phyloP scores from a whole-genome alignment of 2,113 vertebrate species.

The Cinclus cinclus region DNA sequence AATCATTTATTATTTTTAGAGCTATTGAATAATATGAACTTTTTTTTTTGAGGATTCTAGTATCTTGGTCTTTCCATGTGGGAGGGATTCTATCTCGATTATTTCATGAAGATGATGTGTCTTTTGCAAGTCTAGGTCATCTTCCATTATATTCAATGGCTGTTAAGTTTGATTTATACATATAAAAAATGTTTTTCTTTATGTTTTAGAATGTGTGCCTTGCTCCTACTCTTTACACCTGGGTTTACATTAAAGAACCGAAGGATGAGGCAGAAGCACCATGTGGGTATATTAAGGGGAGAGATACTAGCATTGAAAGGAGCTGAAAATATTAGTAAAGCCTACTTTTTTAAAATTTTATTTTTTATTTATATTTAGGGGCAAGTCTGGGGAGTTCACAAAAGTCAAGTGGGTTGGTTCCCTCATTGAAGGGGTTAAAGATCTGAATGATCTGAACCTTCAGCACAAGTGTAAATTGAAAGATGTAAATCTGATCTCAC shows the following conservation, averaged over 20 bases:
- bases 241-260: not conserved
- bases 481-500: conserved; percentile 22
- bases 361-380: not conserved
- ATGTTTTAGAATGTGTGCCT: not conserved
- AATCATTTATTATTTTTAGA: not conserved
- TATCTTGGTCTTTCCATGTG: not conserved
- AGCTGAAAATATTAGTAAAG: not conserved
- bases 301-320: not conserved
- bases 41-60: not conserved
- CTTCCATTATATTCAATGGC: not conserved
- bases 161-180: not conserved
- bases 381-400: not conserved
- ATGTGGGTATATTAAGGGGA: not conserved
- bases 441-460: not conserved
- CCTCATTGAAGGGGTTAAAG: not conserved
- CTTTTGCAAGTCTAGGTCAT: not conserved
- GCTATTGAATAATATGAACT: not conserved
- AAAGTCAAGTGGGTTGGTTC: not conserved
- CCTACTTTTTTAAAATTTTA: not conserved
- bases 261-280: not conserved
- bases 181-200: no score
- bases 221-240: not conserved
- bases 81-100: not conserved
- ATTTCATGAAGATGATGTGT: not conserved
- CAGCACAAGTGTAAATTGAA: not conserved